Conservation (phyloP, 2,888 invertebrate species). For the Coleophora flavipennella region DNA sequence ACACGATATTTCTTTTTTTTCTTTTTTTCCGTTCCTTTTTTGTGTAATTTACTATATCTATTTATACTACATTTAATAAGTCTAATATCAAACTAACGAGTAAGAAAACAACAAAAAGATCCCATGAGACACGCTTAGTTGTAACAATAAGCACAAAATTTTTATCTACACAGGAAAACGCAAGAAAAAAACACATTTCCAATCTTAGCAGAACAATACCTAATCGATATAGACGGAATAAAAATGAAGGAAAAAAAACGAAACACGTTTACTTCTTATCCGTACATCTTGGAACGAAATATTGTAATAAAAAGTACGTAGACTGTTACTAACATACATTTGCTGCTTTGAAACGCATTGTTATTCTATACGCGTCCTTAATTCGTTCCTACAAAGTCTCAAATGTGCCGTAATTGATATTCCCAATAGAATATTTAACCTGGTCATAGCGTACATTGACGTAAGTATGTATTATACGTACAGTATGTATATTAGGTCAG, state of each 20-base stretch:
- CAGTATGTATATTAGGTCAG: neutral
- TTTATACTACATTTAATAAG: too few species aligned
- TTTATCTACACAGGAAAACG: conserved; percentile 51
- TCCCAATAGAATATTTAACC: conserved; percentile 26
- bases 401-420: conserved; percentile 20
- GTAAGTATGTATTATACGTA: conserved; percentile 35
- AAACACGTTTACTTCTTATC: conserved; percentile 48
- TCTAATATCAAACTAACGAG: too few species aligned
- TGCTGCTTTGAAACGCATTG: conserved; percentile 17
- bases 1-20: too few species aligned
- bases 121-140: conserved; percentile 26
- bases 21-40: too few species aligned
- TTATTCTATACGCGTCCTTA: conserved; percentile 32
- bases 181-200: conserved; percentile 37
- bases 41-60: too few species aligned
- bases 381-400: conserved; percentile 31
- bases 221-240: conserved; percentile 43
- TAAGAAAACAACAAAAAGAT: conserved; percentile 27
- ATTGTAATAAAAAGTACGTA: conserved; percentile 56
- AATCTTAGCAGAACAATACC: conserved; percentile 47
- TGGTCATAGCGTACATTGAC: conserved; percentile 42
- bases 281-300: conserved; percentile 49
- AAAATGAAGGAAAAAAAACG: conserved; percentile 26
- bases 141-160: conserved; percentile 37
- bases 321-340: conserved; percentile 19